Percentiles rank a stretch among this genome's conserved stretches.
Evolutionary conservation across 2,888 invertebrate genomes (phyloP).

Genomic region (Athalia rosae): DNA sequence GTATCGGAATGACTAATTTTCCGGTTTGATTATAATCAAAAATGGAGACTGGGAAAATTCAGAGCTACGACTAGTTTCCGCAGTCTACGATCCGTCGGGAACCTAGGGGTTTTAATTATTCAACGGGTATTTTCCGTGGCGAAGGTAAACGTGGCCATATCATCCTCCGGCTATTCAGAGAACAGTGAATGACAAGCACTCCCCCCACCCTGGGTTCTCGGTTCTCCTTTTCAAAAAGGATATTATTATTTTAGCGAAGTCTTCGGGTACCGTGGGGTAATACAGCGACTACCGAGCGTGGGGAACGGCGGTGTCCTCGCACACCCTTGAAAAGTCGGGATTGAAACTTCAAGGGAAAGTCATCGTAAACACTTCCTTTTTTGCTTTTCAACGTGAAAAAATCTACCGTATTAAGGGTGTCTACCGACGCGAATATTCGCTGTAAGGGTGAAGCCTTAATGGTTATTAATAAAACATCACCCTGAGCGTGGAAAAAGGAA

Average conservation of each 20-base stretch:
- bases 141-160: constrained; percentile 36
- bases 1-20: no score
- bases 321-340: constrained; percentile 38
- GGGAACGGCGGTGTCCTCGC: background rate
- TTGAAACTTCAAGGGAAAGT: constrained; percentile 36
- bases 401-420: no score
- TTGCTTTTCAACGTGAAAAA: background rate
- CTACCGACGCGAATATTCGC: no score
- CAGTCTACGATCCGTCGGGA: background rate
- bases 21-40: no score
- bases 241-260: constrained; percentile 26
- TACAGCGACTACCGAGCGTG: background rate
- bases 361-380: background rate
- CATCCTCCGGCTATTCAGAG: constrained; percentile 36
- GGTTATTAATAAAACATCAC: no score
- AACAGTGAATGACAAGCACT: constrained; percentile 32
- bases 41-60: no score
- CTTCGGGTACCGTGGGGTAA: constrained; percentile 1
- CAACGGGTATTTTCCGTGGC: constrained; percentile 8
- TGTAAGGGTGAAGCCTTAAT: no score
- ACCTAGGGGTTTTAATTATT: constrained; percentile 26
- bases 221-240: constrained; percentile 25
- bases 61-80: no score
- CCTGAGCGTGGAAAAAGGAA: no score
- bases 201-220: background rate